Conservation (phyloP, 2,888 invertebrate genomes). For the Melieria omissa region DNA sequence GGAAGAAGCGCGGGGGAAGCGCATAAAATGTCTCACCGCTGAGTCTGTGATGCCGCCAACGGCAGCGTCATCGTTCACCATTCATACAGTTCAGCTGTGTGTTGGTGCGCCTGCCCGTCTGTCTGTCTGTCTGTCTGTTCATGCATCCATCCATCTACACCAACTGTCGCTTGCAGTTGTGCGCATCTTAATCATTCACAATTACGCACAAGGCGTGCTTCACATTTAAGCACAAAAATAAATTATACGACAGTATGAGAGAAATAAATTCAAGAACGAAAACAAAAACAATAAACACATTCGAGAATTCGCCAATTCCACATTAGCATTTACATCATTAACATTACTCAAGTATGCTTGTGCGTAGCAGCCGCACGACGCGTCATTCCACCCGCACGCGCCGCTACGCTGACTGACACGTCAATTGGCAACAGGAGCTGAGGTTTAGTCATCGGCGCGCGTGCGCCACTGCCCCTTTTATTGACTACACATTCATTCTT, state of each 20-base stretch:
- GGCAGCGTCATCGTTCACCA: background rate
- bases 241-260: background rate
- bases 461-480: background rate
- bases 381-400: no score
- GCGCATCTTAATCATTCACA: no score
- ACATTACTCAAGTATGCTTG: no score
- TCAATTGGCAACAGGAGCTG: background rate
- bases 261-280: background rate
- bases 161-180: no score
- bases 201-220: no score
- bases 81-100: background rate
- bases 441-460: background rate
- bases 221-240: background rate
- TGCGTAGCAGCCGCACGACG: no score
- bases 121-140: no score
- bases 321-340: no score
- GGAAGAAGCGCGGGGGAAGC: background rate
- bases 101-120: background rate
- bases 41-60: background rate
- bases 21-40: background rate
- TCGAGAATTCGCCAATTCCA: background rate
- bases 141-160: no score
- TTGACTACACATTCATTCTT: background rate
- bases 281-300: conserved; percentile 15
- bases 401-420: no score